Evolutionary conservation across 2,113 vertebrate genomes (phyloP), one percentile per base, ranked within the genome.

Genomic region (Antennarius striatus): DNA sequence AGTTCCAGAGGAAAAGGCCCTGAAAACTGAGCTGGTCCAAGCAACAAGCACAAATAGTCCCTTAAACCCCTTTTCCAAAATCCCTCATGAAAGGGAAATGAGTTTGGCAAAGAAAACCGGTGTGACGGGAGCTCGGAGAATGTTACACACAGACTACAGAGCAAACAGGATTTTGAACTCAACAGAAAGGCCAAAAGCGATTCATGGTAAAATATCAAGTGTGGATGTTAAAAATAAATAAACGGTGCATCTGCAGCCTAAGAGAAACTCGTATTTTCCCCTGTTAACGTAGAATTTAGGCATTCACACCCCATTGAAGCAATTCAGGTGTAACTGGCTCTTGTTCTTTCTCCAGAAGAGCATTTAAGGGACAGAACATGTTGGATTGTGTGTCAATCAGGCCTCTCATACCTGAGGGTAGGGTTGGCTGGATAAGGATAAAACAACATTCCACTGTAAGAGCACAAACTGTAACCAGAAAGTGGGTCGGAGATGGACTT

Each of bases 71-170:
- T 67, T 76, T 74, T 84, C 75, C 74, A 69, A 89, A 87, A 88
- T 85, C 81, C 81, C 78, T 72, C 78, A 84, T 76, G 74, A 89
- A 85, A 89, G 75, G 82, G 81, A 86, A 89, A 86, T 80, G 60
- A 87, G 83, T 87, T 83, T 82, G 85, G 82, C 83, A 86, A 85
- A 82, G 59, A 69, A 7, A 85, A 84, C 66, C 69, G 72, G 77
- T 83, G 83, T 87, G 82, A 80, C 82, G 55, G 68, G 70, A 79
- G 78, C 73, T 76, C 81, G 87, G 79, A 88, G 82, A 84, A 86
- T 81, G 77, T 86, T 88, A 82, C 76, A 88, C 65, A 16, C 75
- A 84, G 63, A 77, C 86, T 80, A 81, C 80, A 88, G 81, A 82
- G 68, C 75, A 89, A 82, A 88, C 69, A 84, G 48, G 51, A 79